Base-by-base conservation (phyloP, 2,888 invertebrate species). In the Orthosia cruda region DNA sequence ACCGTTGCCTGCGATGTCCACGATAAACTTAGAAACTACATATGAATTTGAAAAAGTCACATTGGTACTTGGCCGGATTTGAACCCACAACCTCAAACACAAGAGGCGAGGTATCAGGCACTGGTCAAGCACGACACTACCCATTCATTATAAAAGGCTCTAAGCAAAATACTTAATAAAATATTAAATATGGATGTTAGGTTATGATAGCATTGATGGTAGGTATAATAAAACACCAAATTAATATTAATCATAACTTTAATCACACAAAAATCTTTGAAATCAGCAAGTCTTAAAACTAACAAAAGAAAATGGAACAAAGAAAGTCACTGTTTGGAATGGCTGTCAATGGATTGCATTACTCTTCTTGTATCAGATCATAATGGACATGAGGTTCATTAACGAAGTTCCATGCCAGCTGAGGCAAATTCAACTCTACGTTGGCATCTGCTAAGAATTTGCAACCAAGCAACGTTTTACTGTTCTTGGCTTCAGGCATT, bases 351-450 rank as follows among this genome's bases (percentile, higher is more conserved):
- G 11, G 7, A 49, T 0, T 40, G 11, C 13, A 13, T 71, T 45
- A 55, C 45, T 3, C 49, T 55, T 79, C 82, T 26, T 68, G 2
- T n/a, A 71, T 65, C 55, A 82, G 15, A 49, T 81, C 82, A 59
- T 82, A 71, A 55, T 66, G 49, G 20, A 74, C 66, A 0, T 5
- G 20, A 16, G 75, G 82, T 40, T 81, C 78, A 26, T 81, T 75
- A 47, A 58, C 63, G 23, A 82, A 82, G 18, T n/a, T 63, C 81
- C 81, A 89, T 3, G 75, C 83, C 12, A 74, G 23, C 54, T 89
- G 86, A 1, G 88, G 84, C n/a, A 89, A 52, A 68, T 88, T 85
- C 16, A 90, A 74, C 9, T 87, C 61, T 45, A 90, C 88, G 0
- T 86, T 74, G 16, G 84, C 87, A 26, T 89, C 81, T 3, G 32